These are phyloP conservation scores for Papilio demoleus DNA, from an alignment of 2,888 invertebrate genomes.

Conservation along the genomic window DNA sequence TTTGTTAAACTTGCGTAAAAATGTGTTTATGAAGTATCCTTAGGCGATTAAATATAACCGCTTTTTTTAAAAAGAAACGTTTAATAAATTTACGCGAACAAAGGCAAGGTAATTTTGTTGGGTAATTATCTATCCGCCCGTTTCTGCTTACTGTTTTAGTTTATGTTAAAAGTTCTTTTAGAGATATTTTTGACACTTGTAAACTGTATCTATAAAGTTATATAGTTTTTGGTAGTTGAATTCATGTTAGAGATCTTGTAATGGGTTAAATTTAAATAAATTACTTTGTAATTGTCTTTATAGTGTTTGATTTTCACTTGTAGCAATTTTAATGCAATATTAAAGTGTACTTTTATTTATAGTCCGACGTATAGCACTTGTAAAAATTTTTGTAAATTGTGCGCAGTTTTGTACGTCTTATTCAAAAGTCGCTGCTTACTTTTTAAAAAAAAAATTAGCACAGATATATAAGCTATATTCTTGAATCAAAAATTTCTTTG, in stretches of 20 bases:
- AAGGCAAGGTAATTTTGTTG: conserved; percentile 6
- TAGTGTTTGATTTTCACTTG: neutral
- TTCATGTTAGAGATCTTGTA: neutral
- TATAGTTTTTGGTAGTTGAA: neutral
- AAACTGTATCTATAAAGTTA: conserved; percentile 6
- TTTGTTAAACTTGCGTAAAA: conserved; percentile 3
- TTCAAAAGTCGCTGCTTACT: too few relatives aligned
- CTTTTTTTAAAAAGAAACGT: neutral
- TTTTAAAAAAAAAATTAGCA: neutral
- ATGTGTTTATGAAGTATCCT: conserved; percentile 7
- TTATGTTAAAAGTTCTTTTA: conserved; percentile 3
- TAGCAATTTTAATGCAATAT: neutral
- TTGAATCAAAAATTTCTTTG: neutral
- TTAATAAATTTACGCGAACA: conserved; percentile 10
- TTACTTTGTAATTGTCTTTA: neutral
- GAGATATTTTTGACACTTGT: neutral
- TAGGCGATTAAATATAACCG: neutral
- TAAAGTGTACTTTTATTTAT: too few relatives aligned
- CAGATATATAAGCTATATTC: neutral
- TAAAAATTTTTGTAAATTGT: too few relatives aligned
- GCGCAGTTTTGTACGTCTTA: too few relatives aligned
- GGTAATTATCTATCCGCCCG: conserved; percentile 9
- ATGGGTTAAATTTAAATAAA: neutral
- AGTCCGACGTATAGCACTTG: too few relatives aligned
- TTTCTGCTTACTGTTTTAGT: conserved; percentile 4